Evolutionary conservation across 2,113 vertebrate species (phyloP), one percentile per base, ranked within the genome.

Genomic region (Psittacula cyanocephala): DNA sequence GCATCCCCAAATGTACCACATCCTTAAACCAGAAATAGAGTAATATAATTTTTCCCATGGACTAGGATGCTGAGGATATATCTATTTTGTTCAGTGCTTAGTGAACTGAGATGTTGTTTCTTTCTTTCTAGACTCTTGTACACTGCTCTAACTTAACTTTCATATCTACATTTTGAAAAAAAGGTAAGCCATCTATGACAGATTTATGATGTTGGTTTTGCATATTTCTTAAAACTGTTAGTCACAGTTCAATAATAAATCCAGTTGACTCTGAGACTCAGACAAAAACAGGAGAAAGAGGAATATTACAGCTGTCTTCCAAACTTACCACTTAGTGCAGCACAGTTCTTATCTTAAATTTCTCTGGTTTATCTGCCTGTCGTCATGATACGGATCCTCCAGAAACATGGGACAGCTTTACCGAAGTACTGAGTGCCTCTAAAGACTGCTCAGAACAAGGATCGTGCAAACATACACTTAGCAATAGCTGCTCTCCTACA

Each of bases 401-500:
- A 76, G 67, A 83, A 93, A 69, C 9, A 69, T 2, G 5, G 23
- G 13, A 72, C 13, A 74, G 6, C 4, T 77, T 82, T 65, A 23
- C 3, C 16, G 33, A n/a, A 11, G 22, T 12, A n/a, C 10, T 44
- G 16, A 77, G 11, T 18, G 6, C 17, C 55, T 41, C 35, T 33
- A 17, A 59, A 37, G 24, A 52, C 20, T 27, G 6, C 27, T 64
- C 35, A 81, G 33, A 22, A 39, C 5, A 35, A 20, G 17, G 11
- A 60, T 28, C 9, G 1, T 17, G 10, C 60, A 39, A 65, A 43
- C 9, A 10, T 17, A 12, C 9, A 18, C 17, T 43, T 65, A 17
- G 2, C 14, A 24, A 17, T 18, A 53, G 35, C 4, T 47, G 27
- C 1, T 77, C 6, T 90, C 24, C 39, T 43, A 50, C 0, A 0